phyloP scores from a whole-genome alignment of 2,797 vertebrate genomes.

The Coccyzus lansbergi region DNA sequence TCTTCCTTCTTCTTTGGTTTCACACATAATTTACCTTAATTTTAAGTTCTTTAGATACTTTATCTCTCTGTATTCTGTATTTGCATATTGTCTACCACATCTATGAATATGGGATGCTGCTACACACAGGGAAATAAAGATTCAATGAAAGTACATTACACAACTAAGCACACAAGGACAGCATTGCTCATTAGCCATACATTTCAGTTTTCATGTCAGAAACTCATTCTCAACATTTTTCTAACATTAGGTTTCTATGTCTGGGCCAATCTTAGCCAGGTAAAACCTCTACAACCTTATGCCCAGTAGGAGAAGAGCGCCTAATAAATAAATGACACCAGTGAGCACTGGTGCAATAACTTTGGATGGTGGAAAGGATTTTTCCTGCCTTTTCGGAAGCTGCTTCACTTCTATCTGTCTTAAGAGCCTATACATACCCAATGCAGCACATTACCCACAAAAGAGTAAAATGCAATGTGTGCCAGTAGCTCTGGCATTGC shows the following conservation, averaged over 20 bases:
- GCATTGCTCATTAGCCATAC: background rate
- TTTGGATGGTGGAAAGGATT: background rate
- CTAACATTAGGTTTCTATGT: accelerated
- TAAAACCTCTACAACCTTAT: background rate
- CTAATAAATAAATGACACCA: background rate
- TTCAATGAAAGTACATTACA: background rate
- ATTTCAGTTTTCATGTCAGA: background rate
- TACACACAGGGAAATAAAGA: background rate
- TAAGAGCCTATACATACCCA: accelerated
- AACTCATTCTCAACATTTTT: background rate
- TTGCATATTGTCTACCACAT: background rate
- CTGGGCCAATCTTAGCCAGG: background rate
- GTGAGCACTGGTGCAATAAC: background rate
- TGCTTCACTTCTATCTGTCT: background rate
- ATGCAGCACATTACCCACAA: accelerated
- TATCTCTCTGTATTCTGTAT: background rate
- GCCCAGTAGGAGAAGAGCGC: accelerated
- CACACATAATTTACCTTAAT: background rate
- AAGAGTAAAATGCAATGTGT: background rate
- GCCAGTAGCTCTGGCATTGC: no score
- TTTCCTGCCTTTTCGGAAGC: background rate
- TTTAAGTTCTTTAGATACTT: background rate
- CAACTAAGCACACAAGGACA: background rate
- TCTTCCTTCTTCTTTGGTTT: background rate
- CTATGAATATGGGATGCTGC: background rate